Conservation (phyloP, 2,113 vertebrate species). For the Oxyruncus cristatus region DNA sequence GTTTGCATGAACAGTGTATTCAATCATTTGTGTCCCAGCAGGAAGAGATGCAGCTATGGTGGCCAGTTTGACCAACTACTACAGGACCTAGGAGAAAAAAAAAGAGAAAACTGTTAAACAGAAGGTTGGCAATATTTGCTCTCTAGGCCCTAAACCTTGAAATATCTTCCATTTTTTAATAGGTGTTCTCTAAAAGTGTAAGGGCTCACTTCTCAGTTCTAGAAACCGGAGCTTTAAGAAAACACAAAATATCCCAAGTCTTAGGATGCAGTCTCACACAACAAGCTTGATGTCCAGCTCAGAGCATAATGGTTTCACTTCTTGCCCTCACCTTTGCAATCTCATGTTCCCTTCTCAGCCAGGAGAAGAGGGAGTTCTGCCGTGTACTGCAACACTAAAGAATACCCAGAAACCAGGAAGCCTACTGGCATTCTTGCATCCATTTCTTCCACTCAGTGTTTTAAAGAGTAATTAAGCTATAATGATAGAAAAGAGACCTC, state of each 20-base stretch:
- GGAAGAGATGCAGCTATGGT: not conserved
- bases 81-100: not conserved
- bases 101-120: not conserved
- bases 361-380: not conserved
- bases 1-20: not conserved
- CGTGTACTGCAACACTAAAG: not conserved
- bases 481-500: not conserved
- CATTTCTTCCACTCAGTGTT: not conserved
- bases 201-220: not conserved
- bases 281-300: not conserved
- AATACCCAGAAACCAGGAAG: not conserved
- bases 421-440: not conserved
- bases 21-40: not conserved
- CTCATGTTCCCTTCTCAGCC: not conserved
- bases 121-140: not conserved
- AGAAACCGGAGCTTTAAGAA: not conserved
- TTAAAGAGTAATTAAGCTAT: not conserved
- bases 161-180: not conserved
- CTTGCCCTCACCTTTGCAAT: not conserved
- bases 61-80: not conserved
- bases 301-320: not conserved
- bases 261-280: not conserved
- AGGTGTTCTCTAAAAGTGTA: not conserved
- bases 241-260: not conserved
- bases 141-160: not conserved